phyloP scores from a whole-genome alignment of 2,113 vertebrate genomes.

The Nesogale talazaci region DNA sequence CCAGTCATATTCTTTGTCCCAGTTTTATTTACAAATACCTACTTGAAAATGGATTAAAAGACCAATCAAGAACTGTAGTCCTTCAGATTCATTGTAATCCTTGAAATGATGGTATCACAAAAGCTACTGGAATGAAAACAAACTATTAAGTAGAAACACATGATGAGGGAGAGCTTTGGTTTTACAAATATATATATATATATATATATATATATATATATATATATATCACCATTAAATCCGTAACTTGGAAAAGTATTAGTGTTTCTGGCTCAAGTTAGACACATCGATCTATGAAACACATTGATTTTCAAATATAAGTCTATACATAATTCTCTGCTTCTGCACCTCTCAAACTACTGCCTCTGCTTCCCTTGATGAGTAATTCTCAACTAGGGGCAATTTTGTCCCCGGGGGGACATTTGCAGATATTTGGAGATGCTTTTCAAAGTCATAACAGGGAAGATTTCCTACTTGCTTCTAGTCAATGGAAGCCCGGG shows the following conservation, averaged over 20 bases:
- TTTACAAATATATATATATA: conserved; percentile 48
- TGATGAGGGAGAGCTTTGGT: conserved; percentile 30
- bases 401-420: background rate
- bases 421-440: background rate
- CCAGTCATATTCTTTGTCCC: conserved; percentile 31
- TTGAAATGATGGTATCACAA: conserved; percentile 51
- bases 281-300: background rate
- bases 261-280: background rate
- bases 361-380: background rate
- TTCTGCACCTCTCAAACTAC: background rate
- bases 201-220: too few relatives aligned
- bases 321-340: background rate
- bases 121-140: conserved; percentile 49
- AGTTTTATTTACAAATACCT: conserved; percentile 55
- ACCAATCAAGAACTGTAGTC: conserved; percentile 47
- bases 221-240: conserved; percentile 16
- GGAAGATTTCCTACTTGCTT: background rate
- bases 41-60: conserved; percentile 53
- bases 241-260: conserved; percentile 2
- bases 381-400: background rate
- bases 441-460: background rate
- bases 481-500: background rate
- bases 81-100: conserved; percentile 37
- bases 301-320: conserved; percentile 22
- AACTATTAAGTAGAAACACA: conserved; percentile 33